Conservation (phyloP, 2,797 vertebrate genomes). For the Sternarchorhynchus goeldii region DNA sequence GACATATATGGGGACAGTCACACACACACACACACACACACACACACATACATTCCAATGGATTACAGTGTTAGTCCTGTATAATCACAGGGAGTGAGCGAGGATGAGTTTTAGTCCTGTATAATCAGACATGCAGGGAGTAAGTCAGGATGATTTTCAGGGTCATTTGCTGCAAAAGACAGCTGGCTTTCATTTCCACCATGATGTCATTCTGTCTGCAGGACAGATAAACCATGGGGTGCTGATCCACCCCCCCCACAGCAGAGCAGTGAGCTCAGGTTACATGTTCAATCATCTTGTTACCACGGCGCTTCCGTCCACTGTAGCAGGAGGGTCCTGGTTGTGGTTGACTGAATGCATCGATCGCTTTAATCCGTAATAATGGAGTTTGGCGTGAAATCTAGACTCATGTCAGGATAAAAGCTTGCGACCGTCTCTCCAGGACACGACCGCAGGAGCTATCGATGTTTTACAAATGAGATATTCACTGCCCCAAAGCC, state of each 20-base stretch:
- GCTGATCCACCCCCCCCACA: neutral
- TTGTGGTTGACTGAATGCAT: neutral
- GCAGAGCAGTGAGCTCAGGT: neutral
- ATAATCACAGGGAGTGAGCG: conserved; percentile 14
- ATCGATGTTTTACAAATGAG: conserved; percentile 66
- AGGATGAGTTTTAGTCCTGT: conserved; percentile 41
- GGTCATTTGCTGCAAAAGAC: neutral
- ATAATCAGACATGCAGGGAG: neutral
- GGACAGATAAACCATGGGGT: no score
- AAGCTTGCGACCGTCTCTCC: conserved; percentile 45
- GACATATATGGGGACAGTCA: neutral
- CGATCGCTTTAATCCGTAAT: neutral
- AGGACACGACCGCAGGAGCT: conserved; percentile 47
- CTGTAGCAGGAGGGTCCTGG: neutral
- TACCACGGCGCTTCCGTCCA: neutral
- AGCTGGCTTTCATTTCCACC: neutral
- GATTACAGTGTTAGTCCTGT: conserved; percentile 41
- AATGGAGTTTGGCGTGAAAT: neutral
- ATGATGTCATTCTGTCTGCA: no score
- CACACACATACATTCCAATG: neutral
- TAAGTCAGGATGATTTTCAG: neutral
- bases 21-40: neutral
- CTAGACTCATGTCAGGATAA: conserved; percentile 36
- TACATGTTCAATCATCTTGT: neutral
- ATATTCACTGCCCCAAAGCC: conserved; percentile 61